Evolutionary conservation across 2,888 invertebrate species (phyloP).

Genomic region (Galerucella pusilla): DNA sequence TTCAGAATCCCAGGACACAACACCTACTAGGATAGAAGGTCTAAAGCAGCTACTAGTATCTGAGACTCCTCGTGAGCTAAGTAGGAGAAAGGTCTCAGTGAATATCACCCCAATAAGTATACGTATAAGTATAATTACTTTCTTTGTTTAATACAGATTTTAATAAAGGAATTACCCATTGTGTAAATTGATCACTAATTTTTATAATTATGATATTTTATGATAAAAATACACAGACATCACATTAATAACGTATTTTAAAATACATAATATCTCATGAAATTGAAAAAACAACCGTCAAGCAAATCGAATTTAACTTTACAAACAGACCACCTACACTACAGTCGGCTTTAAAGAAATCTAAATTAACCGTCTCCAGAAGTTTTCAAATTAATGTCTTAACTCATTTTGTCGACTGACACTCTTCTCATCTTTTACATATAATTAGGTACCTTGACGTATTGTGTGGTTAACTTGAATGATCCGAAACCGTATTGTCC

Average conservation of each 20-base stretch:
- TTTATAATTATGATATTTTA: too few relatives aligned
- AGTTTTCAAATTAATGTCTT: slow-evolving; percentile 55
- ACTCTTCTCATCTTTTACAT: slow-evolving; percentile 36
- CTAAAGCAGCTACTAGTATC: too few relatives aligned
- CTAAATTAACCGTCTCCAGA: slow-evolving; percentile 54
- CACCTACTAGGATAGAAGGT: too few relatives aligned
- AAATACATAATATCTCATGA: slow-evolving; percentile 8
- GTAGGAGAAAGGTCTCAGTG: too few relatives aligned
- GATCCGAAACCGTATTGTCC: slow-evolving; percentile 40
- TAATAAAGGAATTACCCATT: too few relatives aligned
- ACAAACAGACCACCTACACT: slow-evolving; percentile 60
- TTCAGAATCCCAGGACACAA: too few relatives aligned
- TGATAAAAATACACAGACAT: too few relatives aligned
- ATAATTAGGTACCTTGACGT: slow-evolving; percentile 39
- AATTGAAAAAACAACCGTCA: slow-evolving; percentile 43
- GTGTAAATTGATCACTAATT: too few relatives aligned
- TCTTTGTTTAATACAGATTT: too few relatives aligned
- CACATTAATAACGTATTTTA: background rate
- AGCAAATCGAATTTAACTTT: slow-evolving; percentile 56
- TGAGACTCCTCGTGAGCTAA: too few relatives aligned
- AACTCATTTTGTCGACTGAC: slow-evolving; percentile 49
- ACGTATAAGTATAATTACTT: too few relatives aligned
- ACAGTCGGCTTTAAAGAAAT: slow-evolving; percentile 54
- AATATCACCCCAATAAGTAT: too few relatives aligned
- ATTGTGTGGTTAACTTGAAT: slow-evolving; percentile 45